Base-by-base conservation (phyloP, 2,113 vertebrate genomes). In the Triplophysa tibetana region DNA sequence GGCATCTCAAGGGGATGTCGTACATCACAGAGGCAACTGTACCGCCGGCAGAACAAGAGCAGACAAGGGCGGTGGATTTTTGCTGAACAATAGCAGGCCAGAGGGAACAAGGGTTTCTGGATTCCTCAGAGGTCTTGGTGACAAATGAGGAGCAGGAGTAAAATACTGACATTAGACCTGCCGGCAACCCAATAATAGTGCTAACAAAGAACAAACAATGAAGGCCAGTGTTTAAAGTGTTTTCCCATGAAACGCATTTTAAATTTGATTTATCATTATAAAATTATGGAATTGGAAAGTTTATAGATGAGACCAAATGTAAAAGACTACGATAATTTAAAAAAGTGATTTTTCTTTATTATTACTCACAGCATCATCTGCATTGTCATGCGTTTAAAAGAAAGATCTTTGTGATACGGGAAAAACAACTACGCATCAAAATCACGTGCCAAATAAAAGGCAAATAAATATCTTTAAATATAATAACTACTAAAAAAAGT, bases 1-100 rank as follows among this genome's bases (percentile, higher is more conserved):
- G 82, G 73, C 72, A 75, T 85, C 80, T 82, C 85, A 75, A 77
- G 58, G 80, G 77, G 24, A 74, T 54, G 65, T 86, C 84, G 85
- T 84, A 84, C 75, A 89, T 88, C 2, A 83, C 75, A 56, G 79
- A 80, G 75, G 48, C 58, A 77, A 64, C n/a, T 65, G 76, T 73
- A 58, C 66, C 77, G 73, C 60, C n/a, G 21, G 72, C 60, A 61
- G 70, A 81, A 83, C 81, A 70, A 63, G 83, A 77, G 69, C 62
- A 70, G 82, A 80, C 85, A 88, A 90, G 88, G 85, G 82, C 83
- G 85, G 5, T 56, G 67, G 69, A 56, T 29, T 8, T 1, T 29
- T 79, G 41, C 66, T 58, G 58, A 70, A 75, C 23, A 41, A 75
- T 9, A 85, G 65, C 79, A 68, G 72, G 67, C 29, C 62, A 45